Conservation (phyloP, 2,797 vertebrate genomes). For the Sebastes steindachneri region DNA sequence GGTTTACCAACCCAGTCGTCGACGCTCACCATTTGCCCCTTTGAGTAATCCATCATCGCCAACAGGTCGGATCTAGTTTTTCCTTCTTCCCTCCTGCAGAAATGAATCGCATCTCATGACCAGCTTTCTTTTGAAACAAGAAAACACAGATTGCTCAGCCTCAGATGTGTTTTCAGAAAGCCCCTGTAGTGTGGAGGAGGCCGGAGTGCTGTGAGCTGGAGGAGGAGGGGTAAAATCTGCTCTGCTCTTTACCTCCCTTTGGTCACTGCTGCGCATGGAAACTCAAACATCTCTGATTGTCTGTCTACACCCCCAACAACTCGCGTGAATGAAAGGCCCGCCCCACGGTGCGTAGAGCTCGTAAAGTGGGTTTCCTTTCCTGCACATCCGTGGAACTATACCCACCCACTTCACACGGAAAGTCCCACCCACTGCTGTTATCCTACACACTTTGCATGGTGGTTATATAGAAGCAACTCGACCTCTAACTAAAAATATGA, state of each 20-base stretch:
- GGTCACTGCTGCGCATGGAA: conserved; percentile 81
- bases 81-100: conserved; percentile 40
- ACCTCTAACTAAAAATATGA: not conserved
- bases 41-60: conserved; percentile 85
- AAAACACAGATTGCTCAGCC: not conserved
- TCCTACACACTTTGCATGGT: not conserved
- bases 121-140: not conserved
- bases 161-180: conserved; percentile 34
- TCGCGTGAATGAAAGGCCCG: conserved; percentile 73
- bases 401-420: conserved; percentile 43
- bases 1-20: conserved; percentile 43
- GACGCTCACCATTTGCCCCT: conserved; percentile 87
- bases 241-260: conserved; percentile 72
- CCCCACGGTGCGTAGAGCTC: conserved; percentile 68
- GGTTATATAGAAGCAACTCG: not conserved
- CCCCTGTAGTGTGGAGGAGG: conserved; percentile 42
- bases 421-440: conserved; percentile 39
- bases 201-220: conserved; percentile 44
- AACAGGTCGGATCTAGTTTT: conserved; percentile 66
- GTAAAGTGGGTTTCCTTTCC: conserved; percentile 37
- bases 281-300: conserved; percentile 82
- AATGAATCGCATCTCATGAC: conserved; percentile 68
- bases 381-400: conserved; percentile 1
- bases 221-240: conserved; percentile 69
- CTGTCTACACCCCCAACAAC: conserved; percentile 64